phyloP scores from a whole-genome alignment of 1,140 invertebrate genomes.

The Drosophila novamexicana region DNA sequence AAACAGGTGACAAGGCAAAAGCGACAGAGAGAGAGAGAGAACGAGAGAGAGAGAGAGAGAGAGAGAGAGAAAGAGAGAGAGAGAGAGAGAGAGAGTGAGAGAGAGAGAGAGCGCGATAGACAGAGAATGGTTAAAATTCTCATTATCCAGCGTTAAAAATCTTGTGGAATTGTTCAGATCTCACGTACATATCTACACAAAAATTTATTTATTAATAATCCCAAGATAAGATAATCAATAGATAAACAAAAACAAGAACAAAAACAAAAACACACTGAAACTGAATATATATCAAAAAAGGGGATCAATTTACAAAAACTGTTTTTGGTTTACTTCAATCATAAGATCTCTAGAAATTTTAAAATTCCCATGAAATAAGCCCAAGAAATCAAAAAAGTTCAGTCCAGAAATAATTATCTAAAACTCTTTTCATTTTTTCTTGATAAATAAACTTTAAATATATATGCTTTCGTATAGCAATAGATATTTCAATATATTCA shows the following conservation, averaged over 20 bases:
- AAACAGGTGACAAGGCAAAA: constrained; percentile 12
- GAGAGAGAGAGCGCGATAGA: not conserved
- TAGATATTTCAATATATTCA: too few relatives aligned
- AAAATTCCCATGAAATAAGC: too few relatives aligned
- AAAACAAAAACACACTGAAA: not conserved
- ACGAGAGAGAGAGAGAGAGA: not conserved
- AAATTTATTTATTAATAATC: constrained; percentile 13
- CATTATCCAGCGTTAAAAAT: not conserved
- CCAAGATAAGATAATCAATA: constrained; percentile 17
- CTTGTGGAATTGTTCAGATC: constrained; percentile 17
- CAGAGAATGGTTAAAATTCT: not conserved
- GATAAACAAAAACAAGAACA: constrained; percentile 19
- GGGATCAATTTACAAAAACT: too few relatives aligned
- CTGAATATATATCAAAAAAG: not conserved
- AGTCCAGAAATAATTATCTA: too few relatives aligned
- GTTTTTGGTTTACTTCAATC: too few relatives aligned
- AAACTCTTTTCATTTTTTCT: too few relatives aligned
- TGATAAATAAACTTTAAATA: too few relatives aligned
- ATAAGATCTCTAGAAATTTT: too few relatives aligned
- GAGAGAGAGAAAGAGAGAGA: not conserved
- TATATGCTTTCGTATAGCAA: too few relatives aligned
- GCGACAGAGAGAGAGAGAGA: not conserved
- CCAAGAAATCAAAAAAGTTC: too few relatives aligned
- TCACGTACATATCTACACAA: not conserved
- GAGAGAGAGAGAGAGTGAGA: not conserved